Percentiles rank a stretch among this genome's conserved stretches.
These are phyloP conservation scores for Apodemia hepburni DNA, from an alignment of 2,888 invertebrate genomes.

Conservation along the genomic window DNA sequence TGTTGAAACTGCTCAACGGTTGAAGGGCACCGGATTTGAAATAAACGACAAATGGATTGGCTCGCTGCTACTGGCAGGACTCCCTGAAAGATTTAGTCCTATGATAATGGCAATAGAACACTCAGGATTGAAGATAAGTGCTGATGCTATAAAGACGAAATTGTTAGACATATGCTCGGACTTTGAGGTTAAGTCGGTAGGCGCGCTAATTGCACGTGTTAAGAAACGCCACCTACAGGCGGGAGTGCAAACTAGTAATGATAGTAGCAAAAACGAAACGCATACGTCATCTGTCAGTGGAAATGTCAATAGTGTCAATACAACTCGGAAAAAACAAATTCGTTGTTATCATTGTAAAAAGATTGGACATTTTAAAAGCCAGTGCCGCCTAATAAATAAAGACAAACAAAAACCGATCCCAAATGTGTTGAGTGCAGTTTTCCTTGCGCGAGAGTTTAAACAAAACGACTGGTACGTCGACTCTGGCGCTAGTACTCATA, in stretches of 20 bases:
- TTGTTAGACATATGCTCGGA: conserved; percentile 27
- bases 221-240: background rate
- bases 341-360: conserved; percentile 32
- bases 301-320: conserved; percentile 28
- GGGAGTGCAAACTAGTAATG: background rate
- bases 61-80: conserved; percentile 29
- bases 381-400: conserved; percentile 23
- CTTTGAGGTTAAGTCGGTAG: background rate
- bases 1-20: conserved; percentile 30
- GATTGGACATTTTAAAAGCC: conserved; percentile 29
- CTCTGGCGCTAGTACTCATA: conserved; percentile 1
- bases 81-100: conserved; percentile 28
- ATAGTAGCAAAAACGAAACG: background rate
- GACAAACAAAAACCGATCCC: background rate
- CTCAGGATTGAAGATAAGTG: conserved; percentile 27
- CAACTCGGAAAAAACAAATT: conserved; percentile 15
- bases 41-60: conserved; percentile 34
- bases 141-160: conserved; percentile 32
- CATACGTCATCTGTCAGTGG: conserved; percentile 14
- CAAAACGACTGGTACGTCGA: background rate
- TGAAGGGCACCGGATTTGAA: conserved; percentile 32
- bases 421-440: conserved; percentile 11
- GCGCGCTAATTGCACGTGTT: background rate
- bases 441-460: conserved; percentile 1
- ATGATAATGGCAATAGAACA: conserved; percentile 35